phyloP scores from a whole-genome alignment of 2,113 vertebrate genomes.

The Pitta sordida region DNA sequence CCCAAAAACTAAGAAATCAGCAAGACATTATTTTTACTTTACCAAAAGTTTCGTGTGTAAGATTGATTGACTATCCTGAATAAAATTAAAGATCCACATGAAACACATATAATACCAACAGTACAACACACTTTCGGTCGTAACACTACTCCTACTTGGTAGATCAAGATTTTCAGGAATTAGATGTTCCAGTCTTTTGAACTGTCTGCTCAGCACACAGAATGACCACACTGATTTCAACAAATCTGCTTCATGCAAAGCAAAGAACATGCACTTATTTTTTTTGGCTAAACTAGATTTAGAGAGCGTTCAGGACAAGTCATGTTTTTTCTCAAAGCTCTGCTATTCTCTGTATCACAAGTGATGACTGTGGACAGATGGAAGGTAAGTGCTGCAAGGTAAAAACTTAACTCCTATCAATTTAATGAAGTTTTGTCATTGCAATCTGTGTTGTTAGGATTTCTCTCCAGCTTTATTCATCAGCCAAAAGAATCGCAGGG shows the following conservation, averaged over 20 bases:
- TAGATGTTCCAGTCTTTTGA: not conserved
- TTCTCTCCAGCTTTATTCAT: not conserved
- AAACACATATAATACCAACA: not conserved
- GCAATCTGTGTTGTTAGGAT: not conserved
- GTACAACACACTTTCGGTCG: not conserved
- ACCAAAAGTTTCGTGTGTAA: not conserved
- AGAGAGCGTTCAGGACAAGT: not conserved
- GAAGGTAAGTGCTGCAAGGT: not conserved
- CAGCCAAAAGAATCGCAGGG: not conserved
- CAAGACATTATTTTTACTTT: not conserved
- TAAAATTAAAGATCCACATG: not conserved
- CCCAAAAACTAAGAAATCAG: not conserved
- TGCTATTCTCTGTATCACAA: not conserved
- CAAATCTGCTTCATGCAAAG: not conserved
- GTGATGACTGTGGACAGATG: not conserved
- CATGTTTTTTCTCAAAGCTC: not conserved
- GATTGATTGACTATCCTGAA: not conserved
- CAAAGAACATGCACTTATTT: fast-evolving
- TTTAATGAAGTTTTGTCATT: not conserved
- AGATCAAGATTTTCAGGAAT: not conserved
- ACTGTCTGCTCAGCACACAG: not conserved
- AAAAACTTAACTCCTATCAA: not conserved
- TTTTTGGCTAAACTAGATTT: not conserved
- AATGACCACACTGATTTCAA: not conserved
- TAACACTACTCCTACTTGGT: not conserved